Percentiles rank a stretch among this genome's conserved stretches.
phyloP scores from a whole-genome alignment of 1,140 invertebrate species.

The Gerris buenoi region DNA sequence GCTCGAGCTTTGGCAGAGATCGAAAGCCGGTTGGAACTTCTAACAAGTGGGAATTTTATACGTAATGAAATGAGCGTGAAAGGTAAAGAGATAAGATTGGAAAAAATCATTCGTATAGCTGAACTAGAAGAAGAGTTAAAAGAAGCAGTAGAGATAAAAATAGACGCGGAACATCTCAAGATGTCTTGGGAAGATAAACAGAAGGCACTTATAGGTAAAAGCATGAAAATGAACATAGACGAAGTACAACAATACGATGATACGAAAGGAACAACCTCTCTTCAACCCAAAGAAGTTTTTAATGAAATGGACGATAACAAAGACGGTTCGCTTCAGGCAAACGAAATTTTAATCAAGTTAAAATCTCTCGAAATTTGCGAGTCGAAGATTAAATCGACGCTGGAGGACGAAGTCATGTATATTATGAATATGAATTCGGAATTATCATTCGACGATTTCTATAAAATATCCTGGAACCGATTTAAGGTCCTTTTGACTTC shows the following conservation, averaged over 20 bases:
- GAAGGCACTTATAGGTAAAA: background rate
- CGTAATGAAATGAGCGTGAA: slow-evolving; percentile 56
- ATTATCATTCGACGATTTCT: background rate
- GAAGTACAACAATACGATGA: background rate
- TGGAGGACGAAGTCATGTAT: background rate
- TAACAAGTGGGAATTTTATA: slow-evolving; percentile 59
- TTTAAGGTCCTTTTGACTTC: background rate
- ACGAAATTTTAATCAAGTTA: background rate
- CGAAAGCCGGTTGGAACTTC: slow-evolving; percentile 49
- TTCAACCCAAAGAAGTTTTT: background rate
- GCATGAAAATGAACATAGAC: background rate
- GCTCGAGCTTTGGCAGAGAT: slow-evolving; percentile 56
- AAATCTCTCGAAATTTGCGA: background rate
- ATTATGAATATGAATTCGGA: background rate
- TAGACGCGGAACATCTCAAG: background rate
- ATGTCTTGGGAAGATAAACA: background rate
- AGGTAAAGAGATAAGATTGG: slow-evolving; percentile 55
- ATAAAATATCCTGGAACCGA: background rate
- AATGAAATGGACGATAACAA: background rate
- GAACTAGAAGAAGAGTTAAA: slow-evolving; percentile 40
- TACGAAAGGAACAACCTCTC: background rate
- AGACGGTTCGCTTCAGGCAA: background rate
- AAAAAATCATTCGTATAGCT: slow-evolving; percentile 39
- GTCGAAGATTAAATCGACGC: background rate
- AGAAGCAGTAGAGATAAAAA: background rate